Conservation (phyloP, 1,140 invertebrate genomes). For the Hypsibius dujardini region DNA sequence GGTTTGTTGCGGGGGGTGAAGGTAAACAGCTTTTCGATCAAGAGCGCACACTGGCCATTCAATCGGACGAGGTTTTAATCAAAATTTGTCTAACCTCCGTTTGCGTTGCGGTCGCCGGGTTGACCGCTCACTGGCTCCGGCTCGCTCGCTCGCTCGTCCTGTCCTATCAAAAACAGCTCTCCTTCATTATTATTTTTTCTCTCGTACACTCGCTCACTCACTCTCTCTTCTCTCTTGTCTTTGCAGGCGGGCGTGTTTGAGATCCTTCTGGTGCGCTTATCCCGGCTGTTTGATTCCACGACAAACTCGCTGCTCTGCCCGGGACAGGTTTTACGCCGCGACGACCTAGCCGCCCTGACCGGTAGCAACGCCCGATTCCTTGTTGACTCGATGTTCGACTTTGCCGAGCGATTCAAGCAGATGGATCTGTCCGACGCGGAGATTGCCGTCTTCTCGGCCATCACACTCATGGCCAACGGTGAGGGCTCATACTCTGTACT, state of each 20-base stretch:
- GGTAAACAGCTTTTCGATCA: too few species aligned
- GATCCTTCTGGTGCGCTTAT: conserved; percentile 70
- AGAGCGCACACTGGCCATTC: too few species aligned
- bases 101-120: too few species aligned
- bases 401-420: conserved; percentile 77
- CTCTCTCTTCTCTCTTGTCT: neutral
- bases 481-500: too few species aligned
- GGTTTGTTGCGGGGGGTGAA: too few species aligned
- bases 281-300: conserved; percentile 66
- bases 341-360: conserved; percentile 55
- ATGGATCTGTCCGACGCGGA: conserved; percentile 75
- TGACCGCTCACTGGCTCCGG: too few species aligned
- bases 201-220: too few species aligned
- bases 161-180: too few species aligned
- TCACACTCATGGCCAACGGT: conserved; percentile 77
- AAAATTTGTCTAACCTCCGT: too few species aligned
- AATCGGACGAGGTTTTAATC: too few species aligned
- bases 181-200: too few species aligned
- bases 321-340: conserved; percentile 70
- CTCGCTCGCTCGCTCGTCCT: too few species aligned
- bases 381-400: conserved; percentile 90
- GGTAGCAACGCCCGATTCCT: conserved; percentile 77
- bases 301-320: conserved; percentile 77
- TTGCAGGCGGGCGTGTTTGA: conserved; percentile 61
- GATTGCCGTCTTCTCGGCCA: conserved; percentile 78